Percentiles rank a stretch among this genome's conserved stretches.
phyloP scores from a whole-genome alignment of 2,888 invertebrate genomes.

The Philereme vetulata region DNA sequence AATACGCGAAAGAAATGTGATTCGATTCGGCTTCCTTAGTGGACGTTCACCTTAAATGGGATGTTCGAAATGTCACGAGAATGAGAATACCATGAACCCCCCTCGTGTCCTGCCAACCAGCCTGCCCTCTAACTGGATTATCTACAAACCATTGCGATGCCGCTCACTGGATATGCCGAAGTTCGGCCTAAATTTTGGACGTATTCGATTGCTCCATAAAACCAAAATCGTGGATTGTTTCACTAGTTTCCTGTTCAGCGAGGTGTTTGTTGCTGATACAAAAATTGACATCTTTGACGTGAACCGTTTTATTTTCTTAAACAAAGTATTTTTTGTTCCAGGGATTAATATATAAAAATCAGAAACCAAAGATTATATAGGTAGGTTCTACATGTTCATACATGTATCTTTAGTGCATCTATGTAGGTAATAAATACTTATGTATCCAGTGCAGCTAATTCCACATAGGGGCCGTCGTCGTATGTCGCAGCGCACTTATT shows the following conservation, averaged over 20 bases:
- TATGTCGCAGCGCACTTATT: slow-evolving; percentile 69
- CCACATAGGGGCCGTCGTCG: slow-evolving; percentile 48
- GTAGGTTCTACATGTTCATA: too few relatives aligned
- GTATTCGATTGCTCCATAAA: too few relatives aligned
- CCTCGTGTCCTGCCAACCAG: slow-evolving; percentile 61
- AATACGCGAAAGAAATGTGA: slow-evolving; percentile 21
- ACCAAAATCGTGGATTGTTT: too few relatives aligned
- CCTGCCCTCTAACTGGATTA: slow-evolving; percentile 66
- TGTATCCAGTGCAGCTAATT: slow-evolving; percentile 30
- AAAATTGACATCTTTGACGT: too few relatives aligned
- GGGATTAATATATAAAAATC: too few relatives aligned
- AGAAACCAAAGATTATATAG: too few relatives aligned
- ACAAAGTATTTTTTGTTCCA: too few relatives aligned
- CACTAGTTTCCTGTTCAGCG: too few relatives aligned
- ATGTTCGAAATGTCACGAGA: slow-evolving; percentile 53
- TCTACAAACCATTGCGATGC: slow-evolving; percentile 37
- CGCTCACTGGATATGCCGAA: slow-evolving; percentile 41
- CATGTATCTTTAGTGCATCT: too few relatives aligned
- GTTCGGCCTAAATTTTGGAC: not conserved
- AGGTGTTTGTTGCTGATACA: too few relatives aligned
- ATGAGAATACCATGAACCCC: slow-evolving; percentile 56
- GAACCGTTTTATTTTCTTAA: too few relatives aligned
- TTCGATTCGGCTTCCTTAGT: slow-evolving; percentile 4
- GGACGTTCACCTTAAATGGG: slow-evolving; percentile 42
- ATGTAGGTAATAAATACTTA: not conserved